These are phyloP conservation scores for Muricea muricata DNA, from an alignment of 92 coral and sea anemone genomes.

Conservation along the genomic window DNA sequence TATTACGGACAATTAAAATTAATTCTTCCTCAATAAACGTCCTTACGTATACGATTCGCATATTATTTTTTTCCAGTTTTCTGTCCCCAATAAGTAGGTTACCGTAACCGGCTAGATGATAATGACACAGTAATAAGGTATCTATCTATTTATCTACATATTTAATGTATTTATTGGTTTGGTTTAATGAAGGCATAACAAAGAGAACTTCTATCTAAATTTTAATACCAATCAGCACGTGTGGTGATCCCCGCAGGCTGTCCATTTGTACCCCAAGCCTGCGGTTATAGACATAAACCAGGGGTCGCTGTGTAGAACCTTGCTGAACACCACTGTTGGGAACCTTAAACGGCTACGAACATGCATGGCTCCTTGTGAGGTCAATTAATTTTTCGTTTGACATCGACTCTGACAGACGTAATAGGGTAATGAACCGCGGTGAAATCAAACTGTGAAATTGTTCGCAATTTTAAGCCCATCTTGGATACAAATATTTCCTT, in stretches of 20 bases:
- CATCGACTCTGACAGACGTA: neutral
- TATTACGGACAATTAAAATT: too few species aligned
- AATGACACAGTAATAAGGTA: too few species aligned
- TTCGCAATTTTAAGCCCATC: neutral
- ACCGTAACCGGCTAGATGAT: too few species aligned
- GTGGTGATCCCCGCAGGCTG: neutral
- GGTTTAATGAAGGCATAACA: too few species aligned
- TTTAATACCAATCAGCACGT: neutral
- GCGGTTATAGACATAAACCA: neutral
- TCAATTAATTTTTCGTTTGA: neutral
- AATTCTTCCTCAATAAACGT: too few species aligned
- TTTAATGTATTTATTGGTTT: too few species aligned
- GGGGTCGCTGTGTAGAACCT: neutral
- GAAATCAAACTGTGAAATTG: constrained; percentile 22
- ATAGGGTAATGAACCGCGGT: neutral
- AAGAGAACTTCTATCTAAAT: too few species aligned
- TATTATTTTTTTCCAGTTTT: too few species aligned
- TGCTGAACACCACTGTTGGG: neutral
- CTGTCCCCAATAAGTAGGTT: too few species aligned
- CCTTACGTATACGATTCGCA: too few species aligned
- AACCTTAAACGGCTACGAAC: neutral
- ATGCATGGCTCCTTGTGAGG: constrained; percentile 11
- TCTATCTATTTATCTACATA: too few species aligned
- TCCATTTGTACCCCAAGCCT: constrained; percentile 10
- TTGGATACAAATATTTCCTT: neutral